phyloP scores from a whole-genome alignment of 2,888 invertebrate genomes.

The Drosophila villosipedis region DNA sequence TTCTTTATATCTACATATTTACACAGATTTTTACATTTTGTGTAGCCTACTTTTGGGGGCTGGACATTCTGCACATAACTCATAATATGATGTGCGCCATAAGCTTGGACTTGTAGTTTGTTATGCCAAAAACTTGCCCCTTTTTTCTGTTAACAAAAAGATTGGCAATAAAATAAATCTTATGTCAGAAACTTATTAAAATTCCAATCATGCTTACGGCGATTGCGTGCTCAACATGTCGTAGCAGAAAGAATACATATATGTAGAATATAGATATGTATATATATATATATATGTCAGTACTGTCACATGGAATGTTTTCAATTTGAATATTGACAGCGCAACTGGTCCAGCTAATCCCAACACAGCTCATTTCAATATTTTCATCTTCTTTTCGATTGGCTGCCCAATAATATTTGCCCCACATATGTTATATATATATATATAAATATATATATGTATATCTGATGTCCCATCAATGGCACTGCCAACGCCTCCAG shows the following conservation, averaged over 20 bases:
- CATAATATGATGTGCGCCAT: conserved; percentile 48
- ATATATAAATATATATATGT: background rate
- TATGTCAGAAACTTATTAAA: conserved; percentile 66
- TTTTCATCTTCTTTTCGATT: conserved; percentile 18
- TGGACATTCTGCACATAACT: conserved; percentile 42
- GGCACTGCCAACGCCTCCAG: conserved; percentile 28
- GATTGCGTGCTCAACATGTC: conserved; percentile 37
- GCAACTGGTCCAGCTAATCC: conserved; percentile 27
- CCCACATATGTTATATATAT: conserved; percentile 3
- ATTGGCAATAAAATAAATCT: conserved; percentile 44
- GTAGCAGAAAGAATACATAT: conserved; percentile 4
- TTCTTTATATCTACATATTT: conserved; percentile 14
- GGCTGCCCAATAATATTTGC: conserved; percentile 31
- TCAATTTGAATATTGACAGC: conserved; percentile 71
- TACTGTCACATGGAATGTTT: conserved; percentile 59
- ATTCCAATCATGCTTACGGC: conserved; percentile 65
- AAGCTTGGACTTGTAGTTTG: conserved; percentile 33
- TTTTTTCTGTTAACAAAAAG: conserved; percentile 15
- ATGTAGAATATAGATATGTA: conserved; percentile 1
- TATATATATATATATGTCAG: background rate
- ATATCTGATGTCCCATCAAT: conserved; percentile 51
- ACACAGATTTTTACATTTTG: conserved; percentile 45
- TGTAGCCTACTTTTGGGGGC: conserved; percentile 13
- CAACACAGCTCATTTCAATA: conserved; percentile 37
- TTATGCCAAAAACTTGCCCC: conserved; percentile 18